Conservation (phyloP, 2,113 vertebrate genomes). For the Thermophis baileyi region DNA sequence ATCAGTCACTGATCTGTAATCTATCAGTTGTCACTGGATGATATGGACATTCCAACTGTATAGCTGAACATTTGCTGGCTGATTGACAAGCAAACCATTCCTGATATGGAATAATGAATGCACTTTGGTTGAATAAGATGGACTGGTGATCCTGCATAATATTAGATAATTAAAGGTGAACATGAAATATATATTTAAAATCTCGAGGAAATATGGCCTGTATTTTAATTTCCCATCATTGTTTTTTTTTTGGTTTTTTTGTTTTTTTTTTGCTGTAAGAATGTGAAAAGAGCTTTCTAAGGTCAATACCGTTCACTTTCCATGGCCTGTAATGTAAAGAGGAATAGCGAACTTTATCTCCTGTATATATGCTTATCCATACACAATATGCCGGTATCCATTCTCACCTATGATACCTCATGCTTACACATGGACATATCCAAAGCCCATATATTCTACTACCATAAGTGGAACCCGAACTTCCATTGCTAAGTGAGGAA, state of each 20-base stretch:
- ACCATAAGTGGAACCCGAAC: background rate
- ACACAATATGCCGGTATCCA: background rate
- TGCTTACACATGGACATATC: background rate
- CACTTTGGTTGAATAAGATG: background rate
- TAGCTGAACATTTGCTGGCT: background rate
- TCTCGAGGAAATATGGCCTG: background rate
- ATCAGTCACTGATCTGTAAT: background rate
- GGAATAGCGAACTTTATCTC: background rate
- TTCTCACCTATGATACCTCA: background rate
- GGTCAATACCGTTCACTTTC: background rate
- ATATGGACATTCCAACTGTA: background rate
- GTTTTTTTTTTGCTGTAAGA: background rate
- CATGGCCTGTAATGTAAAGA: background rate
- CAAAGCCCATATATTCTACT: background rate
- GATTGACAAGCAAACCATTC: background rate
- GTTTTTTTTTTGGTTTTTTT: background rate
- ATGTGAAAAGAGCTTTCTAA: background rate
- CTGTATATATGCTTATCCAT: background rate
- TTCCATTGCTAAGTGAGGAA: background rate
- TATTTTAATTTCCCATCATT: background rate
- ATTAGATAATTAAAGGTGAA: background rate
- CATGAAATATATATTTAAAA: background rate
- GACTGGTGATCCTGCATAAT: background rate
- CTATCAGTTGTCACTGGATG: background rate
- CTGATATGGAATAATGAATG: background rate